Conservation (phyloP, 2,888 invertebrate species). For the Oscheius sp. region DNA sequence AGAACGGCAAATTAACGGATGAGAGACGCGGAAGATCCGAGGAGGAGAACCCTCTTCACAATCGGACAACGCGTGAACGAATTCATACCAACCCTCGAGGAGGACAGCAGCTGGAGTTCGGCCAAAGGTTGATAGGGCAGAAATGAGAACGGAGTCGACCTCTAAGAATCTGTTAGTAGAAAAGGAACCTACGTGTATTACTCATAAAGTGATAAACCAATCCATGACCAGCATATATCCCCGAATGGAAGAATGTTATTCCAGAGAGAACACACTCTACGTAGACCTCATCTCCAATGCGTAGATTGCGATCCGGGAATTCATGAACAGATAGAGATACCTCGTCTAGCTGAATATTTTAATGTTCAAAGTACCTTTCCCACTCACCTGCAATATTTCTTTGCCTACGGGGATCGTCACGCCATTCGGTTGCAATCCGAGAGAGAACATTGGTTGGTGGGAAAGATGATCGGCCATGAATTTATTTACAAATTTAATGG, state of each 20-base stretch:
- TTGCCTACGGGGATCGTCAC: constrained; percentile 39
- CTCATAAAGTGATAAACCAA: constrained; percentile 55
- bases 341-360: constrained; percentile 37
- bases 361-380: neutral
- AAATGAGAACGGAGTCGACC: constrained; percentile 36
- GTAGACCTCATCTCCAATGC: constrained; percentile 51
- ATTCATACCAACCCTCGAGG: constrained; percentile 49
- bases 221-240: constrained; percentile 59
- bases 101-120: constrained; percentile 39
- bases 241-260: constrained; percentile 55
- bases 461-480: constrained; percentile 14
- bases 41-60: constrained; percentile 33
- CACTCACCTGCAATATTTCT: constrained; percentile 31
- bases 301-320: constrained; percentile 39
- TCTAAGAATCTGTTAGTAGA: constrained; percentile 28
- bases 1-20: constrained; percentile 44
- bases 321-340: constrained; percentile 41
- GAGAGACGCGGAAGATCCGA: constrained; percentile 43
- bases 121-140: constrained; percentile 41
- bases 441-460: constrained; percentile 27
- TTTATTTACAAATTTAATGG: constrained; percentile 37
- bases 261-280: constrained; percentile 48
- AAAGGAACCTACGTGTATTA: constrained; percentile 45
- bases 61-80: constrained; percentile 43
- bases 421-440: constrained; percentile 41